Base-by-base conservation (phyloP, 1,140 invertebrate genomes). In the Sycophaga agraensis region DNA sequence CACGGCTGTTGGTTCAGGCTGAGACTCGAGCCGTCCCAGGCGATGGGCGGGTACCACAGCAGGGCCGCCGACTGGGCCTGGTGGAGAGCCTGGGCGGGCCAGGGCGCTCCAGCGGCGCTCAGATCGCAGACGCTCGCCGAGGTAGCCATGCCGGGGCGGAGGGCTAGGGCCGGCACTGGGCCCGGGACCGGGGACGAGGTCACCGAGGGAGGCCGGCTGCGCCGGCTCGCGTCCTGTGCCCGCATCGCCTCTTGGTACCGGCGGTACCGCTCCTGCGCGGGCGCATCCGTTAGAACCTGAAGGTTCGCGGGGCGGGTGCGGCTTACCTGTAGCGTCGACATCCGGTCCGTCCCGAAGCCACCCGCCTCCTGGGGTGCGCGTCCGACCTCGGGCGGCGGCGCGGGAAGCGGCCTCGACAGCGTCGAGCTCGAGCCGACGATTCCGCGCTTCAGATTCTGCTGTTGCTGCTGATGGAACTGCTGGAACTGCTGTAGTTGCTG, bases 41-140 rank as follows among this genome's bases (percentile, higher is more conserved):
- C 12, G 0, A 45, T 26, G 4, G 73, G 64, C 16, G 73, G 73
- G 80, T 87, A 68, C 87, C 84, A 70, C 80, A 82, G 66, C 57
- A 76, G 87, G 0, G 87, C 87, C 82, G 89, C 84, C 0, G 88
- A 90, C 67, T 89, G 88, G 0, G 88, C 86, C 88, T 90, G 68
- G 8, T 1, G 0, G 0, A 26, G 14, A n/a, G 5, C n/a, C 67
- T 89, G 88, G 0, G 88, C 86, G 88, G 89, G 68, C 9, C 1
- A 1, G 0, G 16, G 14, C 4, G 5, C 70, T 73, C 78, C 78
- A 80, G 63, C 60, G 19, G 76, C 42, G 5, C 71, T 70, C 42
- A 81, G 67, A 63, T 81, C 79, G 59, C 76, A 79, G 4, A 81
- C 78, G 62, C 78, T 80, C 0, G 75, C 61, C 2, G 79, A 80